Conservation (phyloP, 2,888 invertebrate species). For the Lepidocyrtoides sp. region DNA sequence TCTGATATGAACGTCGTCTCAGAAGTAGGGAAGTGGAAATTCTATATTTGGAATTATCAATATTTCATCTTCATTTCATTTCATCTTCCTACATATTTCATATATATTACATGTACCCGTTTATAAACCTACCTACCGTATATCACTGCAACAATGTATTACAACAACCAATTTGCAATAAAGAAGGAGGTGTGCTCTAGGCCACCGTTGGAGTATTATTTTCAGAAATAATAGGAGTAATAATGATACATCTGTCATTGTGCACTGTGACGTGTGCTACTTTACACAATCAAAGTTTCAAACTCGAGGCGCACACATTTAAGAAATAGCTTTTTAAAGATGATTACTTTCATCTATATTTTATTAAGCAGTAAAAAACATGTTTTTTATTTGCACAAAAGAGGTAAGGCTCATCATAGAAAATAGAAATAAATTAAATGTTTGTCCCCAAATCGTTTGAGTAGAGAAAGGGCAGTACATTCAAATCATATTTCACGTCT, state of each 20-base stretch:
- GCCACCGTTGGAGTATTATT: neutral
- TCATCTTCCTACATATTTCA: neutral
- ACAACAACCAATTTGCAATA: neutral
- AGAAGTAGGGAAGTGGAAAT: constrained; percentile 32
- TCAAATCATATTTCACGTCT: constrained; percentile 1
- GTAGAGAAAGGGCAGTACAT: neutral
- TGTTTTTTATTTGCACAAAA: neutral
- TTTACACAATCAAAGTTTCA: neutral
- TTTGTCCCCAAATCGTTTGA: constrained; percentile 25
- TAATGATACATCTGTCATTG: neutral
- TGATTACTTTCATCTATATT: neutral
- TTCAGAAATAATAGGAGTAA: neutral
- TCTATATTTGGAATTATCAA: neutral
- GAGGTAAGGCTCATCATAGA: neutral
- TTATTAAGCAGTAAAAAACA: neutral
- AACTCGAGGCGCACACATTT: neutral
- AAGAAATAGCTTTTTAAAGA: neutral
- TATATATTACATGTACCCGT: neutral
- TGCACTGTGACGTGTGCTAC: constrained; percentile 5
- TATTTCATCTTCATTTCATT: neutral
- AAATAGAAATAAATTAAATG: constrained; percentile 30
- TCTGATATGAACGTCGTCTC: neutral
- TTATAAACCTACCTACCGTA: neutral
- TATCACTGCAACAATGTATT: neutral
- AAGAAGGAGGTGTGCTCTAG: constrained; percentile 9